Percentiles rank a stretch among this genome's conserved stretches.
These are phyloP conservation scores for Pachymerium ferrugineum DNA, from an alignment of 2,888 invertebrate genomes.

Conservation along the genomic window DNA sequence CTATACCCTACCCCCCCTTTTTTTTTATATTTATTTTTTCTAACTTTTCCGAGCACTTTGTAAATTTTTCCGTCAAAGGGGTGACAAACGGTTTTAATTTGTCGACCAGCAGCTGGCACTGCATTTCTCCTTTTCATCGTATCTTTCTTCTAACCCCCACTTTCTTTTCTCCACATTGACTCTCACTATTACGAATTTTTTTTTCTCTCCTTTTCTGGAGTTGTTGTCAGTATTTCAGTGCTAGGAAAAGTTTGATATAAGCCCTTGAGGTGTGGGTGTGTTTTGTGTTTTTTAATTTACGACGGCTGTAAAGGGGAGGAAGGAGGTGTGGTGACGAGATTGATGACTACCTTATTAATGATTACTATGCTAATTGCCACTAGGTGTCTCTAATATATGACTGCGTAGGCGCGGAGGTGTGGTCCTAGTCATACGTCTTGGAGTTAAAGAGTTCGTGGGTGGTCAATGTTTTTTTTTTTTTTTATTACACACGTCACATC, in stretches of 20 bases:
- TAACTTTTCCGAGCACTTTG: background rate
- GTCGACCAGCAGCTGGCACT: too few relatives aligned
- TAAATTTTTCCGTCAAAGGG: slow-evolving; percentile 6
- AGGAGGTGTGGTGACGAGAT: slow-evolving; percentile 1
- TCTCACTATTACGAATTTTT: too few relatives aligned
- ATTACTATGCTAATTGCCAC: background rate
- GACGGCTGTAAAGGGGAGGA: background rate
- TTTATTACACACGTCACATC: background rate
- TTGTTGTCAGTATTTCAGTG: too few relatives aligned
- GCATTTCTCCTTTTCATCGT: too few relatives aligned
- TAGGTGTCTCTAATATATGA: background rate
- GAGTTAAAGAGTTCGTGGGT: background rate
- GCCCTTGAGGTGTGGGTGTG: slow-evolving; percentile 8
- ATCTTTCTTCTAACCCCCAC: too few relatives aligned
- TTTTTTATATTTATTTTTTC: background rate
- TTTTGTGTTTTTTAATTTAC: slow-evolving; percentile 8
- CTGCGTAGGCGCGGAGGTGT: too few relatives aligned
- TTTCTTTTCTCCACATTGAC: too few relatives aligned
- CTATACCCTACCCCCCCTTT: background rate
- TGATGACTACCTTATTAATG: background rate
- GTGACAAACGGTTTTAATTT: slow-evolving; percentile 20
- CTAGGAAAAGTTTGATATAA: too few relatives aligned
- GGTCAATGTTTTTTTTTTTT: too few relatives aligned
- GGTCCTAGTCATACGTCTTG: too few relatives aligned
- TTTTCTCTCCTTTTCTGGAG: too few relatives aligned